Percentiles rank a stretch among this genome's conserved stretches.
These are phyloP conservation scores for Propithecus coquereli DNA, from an alignment of 2,113 vertebrate genomes.

Conservation along the genomic window DNA sequence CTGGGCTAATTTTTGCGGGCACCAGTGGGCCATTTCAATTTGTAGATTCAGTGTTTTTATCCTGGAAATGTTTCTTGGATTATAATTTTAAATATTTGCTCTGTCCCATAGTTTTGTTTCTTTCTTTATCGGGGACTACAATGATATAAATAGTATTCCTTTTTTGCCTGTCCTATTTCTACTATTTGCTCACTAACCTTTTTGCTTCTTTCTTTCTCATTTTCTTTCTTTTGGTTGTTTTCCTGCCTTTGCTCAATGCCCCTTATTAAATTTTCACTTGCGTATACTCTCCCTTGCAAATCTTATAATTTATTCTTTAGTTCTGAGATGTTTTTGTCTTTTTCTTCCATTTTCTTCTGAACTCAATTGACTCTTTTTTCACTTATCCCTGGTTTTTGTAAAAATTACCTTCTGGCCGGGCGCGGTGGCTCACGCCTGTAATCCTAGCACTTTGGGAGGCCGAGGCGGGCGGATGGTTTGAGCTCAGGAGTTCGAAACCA, in stretches of 20 bases:
- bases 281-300: neutral
- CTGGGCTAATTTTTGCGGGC: neutral
- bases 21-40: neutral
- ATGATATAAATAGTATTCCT: neutral
- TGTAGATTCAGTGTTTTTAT: neutral
- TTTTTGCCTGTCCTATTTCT: neutral
- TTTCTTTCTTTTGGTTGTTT: neutral
- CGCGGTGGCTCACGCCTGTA: too few species aligned
- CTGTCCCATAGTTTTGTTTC: neutral
- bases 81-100: neutral
- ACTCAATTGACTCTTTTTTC: neutral
- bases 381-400: neutral
- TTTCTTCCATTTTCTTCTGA: neutral
- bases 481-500: too few species aligned
- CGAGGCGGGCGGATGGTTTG: too few species aligned
- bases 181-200: neutral
- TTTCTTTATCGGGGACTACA: neutral
- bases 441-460: too few species aligned
- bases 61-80: neutral
- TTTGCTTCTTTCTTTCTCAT: neutral
- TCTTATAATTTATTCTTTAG: neutral
- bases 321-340: neutral
- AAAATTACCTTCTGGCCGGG: too few species aligned
- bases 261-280: neutral
- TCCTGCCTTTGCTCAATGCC: too few species aligned